Evolutionary conservation across 2,113 vertebrate genomes (phyloP).

Genomic region (Chlamydotis undulata): DNA sequence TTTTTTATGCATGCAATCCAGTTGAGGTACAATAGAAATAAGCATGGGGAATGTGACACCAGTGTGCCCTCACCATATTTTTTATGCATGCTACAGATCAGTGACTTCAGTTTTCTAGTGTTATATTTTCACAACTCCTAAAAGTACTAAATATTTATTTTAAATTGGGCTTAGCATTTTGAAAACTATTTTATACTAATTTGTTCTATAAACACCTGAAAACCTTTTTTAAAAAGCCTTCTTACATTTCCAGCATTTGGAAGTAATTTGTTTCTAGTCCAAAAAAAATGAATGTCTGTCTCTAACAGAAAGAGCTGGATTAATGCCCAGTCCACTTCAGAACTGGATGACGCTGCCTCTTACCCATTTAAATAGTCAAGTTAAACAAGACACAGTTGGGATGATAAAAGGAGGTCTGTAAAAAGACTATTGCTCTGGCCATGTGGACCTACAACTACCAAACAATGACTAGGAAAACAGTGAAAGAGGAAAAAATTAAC

Average conservation of each 20-base stretch:
- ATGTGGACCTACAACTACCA: background rate
- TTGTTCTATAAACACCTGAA: conserved; percentile 69
- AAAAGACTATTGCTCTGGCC: background rate
- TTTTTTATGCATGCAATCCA: background rate
- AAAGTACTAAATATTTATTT: conserved; percentile 69
- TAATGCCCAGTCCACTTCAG: conserved; percentile 65
- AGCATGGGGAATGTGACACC: background rate
- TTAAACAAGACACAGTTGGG: conserved; percentile 56
- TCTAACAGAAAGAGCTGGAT: conserved; percentile 63
- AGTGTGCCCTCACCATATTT: background rate
- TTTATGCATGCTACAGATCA: background rate
- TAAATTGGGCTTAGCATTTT: conserved; percentile 48
- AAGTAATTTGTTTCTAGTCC: conserved; percentile 64
- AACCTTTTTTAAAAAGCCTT: conserved; percentile 16
- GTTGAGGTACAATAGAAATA: background rate
- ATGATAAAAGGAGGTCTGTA: conserved; percentile 56
- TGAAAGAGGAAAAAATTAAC: conserved; percentile 3
- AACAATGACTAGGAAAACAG: conserved; percentile 5
- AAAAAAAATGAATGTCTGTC: conserved; percentile 55
- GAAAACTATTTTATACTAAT: conserved; percentile 60
- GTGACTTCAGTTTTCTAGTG: background rate
- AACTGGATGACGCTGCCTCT: conserved; percentile 58
- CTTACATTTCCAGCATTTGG: conserved; percentile 67
- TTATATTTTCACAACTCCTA: conserved; percentile 48
- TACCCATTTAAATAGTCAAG: conserved; percentile 55